Conservation (phyloP, 2,888 invertebrate genomes). For the Hirudinaria manillensis region DNA sequence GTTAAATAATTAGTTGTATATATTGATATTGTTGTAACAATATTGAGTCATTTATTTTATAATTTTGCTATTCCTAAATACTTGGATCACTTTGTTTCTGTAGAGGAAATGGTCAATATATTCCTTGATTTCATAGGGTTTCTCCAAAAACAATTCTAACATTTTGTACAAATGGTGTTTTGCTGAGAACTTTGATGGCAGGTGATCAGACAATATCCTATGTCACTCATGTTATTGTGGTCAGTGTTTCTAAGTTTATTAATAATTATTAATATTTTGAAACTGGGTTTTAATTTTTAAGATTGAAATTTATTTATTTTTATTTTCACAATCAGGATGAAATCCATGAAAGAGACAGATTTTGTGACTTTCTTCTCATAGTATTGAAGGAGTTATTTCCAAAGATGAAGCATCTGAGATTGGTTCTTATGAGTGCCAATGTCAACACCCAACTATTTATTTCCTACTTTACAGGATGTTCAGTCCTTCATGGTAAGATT, state of each 20-base stretch:
- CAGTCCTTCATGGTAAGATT: conserved; percentile 62
- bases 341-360: conserved; percentile 86
- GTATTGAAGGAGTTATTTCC: conserved; percentile 71
- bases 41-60: background rate
- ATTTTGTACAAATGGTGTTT: conserved; percentile 85
- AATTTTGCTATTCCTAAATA: too few relatives aligned
- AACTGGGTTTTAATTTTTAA: background rate
- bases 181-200: conserved; percentile 78
- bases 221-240: conserved; percentile 68
- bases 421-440: conserved; percentile 91
- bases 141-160: conserved; percentile 74
- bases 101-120: too few relatives aligned
- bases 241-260: conserved; percentile 41
- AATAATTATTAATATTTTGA: background rate
- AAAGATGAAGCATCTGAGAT: conserved; percentile 66
- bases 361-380: conserved; percentile 84
- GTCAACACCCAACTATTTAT: conserved; percentile 76
- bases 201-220: conserved; percentile 67
- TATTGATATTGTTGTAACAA: background rate
- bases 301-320: background rate
- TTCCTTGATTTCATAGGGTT: conserved; percentile 56
- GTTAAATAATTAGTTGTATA: background rate
- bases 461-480: conserved; percentile 75
- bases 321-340: conserved; percentile 71
- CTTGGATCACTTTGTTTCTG: too few relatives aligned